Evolutionary conservation across 2,113 vertebrate genomes (phyloP), one percentile per base, ranked within the genome.

Genomic region (Cnemophilus loriae): DNA sequence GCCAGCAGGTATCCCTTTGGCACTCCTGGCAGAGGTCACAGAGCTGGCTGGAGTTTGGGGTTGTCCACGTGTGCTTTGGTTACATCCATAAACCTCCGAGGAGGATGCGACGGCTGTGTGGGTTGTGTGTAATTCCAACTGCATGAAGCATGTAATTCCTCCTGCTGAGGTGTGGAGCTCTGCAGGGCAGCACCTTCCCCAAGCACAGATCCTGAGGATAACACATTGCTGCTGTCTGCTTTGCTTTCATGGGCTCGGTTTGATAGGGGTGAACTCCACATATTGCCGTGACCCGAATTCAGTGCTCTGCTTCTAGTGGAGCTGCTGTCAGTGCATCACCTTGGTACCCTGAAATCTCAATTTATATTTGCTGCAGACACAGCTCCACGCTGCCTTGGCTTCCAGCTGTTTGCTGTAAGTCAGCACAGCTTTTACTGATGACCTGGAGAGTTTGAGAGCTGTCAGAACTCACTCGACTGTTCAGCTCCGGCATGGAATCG

Each of bases 41-140:
- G 79, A 46, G 33, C 42, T 67, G 93, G 30, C 35, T 82, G 86
- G 44, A 68, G 18, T 24, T 74, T 9, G 30, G 86, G 42, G 9
- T 71, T 46, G 17, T 24, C 86, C 52, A 7, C 0, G 0, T n/a
- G 6, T 32, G 52, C 69, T 39, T 56, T 20, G 77, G n/a, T 71
- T 71, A 1, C 6, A 11, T 10, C 18, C 0, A 0, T 17, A n/a
- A 59, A 21, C 13, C 47, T 60, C 46, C 2, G 4, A 16, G 35
- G 79, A 74, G 39, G 17, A 1, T 1, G 71, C 1, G 0, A 9
- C 14, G 41, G 17, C 64, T 53, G 7, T 0, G 8, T 27, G 39
- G 18, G 23, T 4, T 88, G 59, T 69, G 1, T 44, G 0, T 7
- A 11, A 44, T 14, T 1, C 37, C 71, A 63, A 55, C 49, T 87